Conservation (phyloP, 2,113 vertebrate genomes). For the Eudorcas thomsonii region DNA sequence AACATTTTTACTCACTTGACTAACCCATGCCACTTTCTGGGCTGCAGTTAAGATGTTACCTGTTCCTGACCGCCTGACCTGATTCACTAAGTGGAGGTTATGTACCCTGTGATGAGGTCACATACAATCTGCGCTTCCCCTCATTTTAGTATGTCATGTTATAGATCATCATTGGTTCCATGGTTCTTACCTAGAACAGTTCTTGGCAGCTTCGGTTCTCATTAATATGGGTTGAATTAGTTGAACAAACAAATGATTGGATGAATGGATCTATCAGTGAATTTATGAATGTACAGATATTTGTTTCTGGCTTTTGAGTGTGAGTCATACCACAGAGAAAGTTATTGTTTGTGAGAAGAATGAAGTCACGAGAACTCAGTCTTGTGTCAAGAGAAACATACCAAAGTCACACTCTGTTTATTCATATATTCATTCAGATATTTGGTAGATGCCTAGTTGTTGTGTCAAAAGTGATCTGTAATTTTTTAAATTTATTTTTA, state of each 20-base stretch:
- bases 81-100: background rate
- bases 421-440: background rate
- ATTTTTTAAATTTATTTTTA: background rate
- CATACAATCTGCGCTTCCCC: background rate
- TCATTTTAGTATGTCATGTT: background rate
- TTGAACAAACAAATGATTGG: background rate
- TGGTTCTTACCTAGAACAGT: background rate
- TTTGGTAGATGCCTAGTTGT: background rate
- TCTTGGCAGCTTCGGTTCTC: background rate
- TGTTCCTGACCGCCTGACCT: background rate
- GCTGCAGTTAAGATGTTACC: background rate
- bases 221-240: background rate
- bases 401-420: background rate
- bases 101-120: background rate
- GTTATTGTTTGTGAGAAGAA: background rate
- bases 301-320: background rate
- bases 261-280: background rate
- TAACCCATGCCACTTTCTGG: background rate
- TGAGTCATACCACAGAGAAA: background rate
- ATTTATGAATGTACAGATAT: background rate
- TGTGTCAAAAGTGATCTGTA: background rate
- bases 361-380: background rate
- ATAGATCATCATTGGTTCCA: too few relatives aligned
- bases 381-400: background rate
- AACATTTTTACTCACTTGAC: background rate